Base-by-base conservation (phyloP, 1,140 invertebrate genomes). In the Drosophila ercepeae region DNA sequence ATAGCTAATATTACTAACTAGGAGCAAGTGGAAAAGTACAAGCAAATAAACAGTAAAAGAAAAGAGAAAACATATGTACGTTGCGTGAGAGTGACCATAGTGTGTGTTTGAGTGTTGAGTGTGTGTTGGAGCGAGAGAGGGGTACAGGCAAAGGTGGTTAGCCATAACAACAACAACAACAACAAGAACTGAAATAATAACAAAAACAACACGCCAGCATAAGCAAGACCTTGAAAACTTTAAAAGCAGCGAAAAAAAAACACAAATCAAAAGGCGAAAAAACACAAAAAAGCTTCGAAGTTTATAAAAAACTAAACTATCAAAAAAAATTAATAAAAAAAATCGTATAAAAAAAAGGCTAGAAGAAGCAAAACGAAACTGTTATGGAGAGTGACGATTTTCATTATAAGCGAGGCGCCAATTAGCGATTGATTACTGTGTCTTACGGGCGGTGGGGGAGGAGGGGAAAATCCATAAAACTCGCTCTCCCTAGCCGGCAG, bases 171-270 rank as follows among this genome's bases (percentile, higher is more conserved):
- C 36, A 72, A 39, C 61, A 69, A 63, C 27, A 74, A 50, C 36
- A 65, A 41, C 44, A 65, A 57, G 32, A 67, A 60, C 53, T n/a
- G n/a, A n/a, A n/a, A 63, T 34, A 74, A 50, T 44, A 65, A 41
- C 44, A 65, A 57, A 39, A 67, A 60, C 53, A 74, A 55, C 39
- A 68, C 39, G 36, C 53, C 61, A 61, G 55, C 64, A 67, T 67
- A 67, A 78, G 73, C 68, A 48, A 86, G 81, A 86, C 81, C 81
- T 86, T 86, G 81, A 86, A 88, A 86, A 86, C 77, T 81, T 81
- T 77, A 86, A 81, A 72, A 78, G 72, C 63, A 79, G 64, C 67
- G 48, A 25, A 41, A 79, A 69, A 68, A 54, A 48, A 11, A 41
- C 48, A 21, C 25, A 25, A 27, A 44, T 19, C 25, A 23, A 51